A percentile compares a stretch with the other conserved stretches of the same genome.
These are phyloP conservation scores for Cynocephalus volans DNA, from an alignment of 2,113 vertebrate species.

Conservation along the genomic window DNA sequence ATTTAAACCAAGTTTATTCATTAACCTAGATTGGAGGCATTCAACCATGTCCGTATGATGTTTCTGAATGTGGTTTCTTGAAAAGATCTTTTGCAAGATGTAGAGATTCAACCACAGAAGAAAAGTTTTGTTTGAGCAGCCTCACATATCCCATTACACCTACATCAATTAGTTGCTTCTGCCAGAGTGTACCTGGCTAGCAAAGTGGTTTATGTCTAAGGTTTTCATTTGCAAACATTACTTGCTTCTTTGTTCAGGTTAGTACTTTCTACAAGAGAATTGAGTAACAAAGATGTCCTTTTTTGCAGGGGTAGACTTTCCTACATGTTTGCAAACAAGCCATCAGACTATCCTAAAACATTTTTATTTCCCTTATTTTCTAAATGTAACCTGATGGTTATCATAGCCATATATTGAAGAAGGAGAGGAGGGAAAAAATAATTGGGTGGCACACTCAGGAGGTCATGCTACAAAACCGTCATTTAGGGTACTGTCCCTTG, in stretches of 20 bases:
- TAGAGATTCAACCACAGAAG: slow-evolving; percentile 39
- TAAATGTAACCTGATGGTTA: background rate
- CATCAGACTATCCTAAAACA: background rate
- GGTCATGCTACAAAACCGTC: background rate
- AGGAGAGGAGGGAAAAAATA: background rate
- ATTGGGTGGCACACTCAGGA: background rate
- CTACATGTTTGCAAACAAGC: background rate
- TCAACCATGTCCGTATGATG: slow-evolving; percentile 63
- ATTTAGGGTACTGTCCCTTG: background rate
- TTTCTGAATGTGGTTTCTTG: slow-evolving; percentile 78
- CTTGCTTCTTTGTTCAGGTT: background rate
- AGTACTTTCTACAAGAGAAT: background rate
- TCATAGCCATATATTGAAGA: background rate
- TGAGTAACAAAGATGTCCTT: background rate
- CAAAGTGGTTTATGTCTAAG: background rate
- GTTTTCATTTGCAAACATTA: slow-evolving; percentile 15
- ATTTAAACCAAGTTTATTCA: slow-evolving; percentile 86
- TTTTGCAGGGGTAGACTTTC: background rate
- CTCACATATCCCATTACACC: background rate
- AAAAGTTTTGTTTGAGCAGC: background rate
- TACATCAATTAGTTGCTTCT: background rate
- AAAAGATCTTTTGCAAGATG: slow-evolving; percentile 51
- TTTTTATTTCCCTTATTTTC: slow-evolving; percentile 49
- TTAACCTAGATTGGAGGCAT: slow-evolving; percentile 85
- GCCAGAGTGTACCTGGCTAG: background rate